Conservation (phyloP, 2,113 vertebrate genomes). For the Tiliqua scincoides region DNA sequence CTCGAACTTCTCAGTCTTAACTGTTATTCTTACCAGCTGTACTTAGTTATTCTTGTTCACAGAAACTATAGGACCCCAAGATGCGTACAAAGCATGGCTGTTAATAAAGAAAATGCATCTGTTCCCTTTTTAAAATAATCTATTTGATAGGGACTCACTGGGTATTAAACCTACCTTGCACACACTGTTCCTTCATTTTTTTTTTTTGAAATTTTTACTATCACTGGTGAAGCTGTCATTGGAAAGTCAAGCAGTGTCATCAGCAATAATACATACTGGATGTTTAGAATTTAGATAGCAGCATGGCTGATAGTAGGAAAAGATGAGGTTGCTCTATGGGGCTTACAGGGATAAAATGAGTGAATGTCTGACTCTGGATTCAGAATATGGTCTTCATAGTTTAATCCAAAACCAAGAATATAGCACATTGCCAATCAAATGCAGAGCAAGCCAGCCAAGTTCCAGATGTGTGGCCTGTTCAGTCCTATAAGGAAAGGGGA, state of each 20-base stretch:
- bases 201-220: not conserved
- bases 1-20: not conserved
- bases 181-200: not conserved
- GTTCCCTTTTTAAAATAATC: not conserved
- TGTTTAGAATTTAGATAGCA: conserved; percentile 13
- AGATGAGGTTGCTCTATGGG: not conserved
- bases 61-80: not conserved
- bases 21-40: conserved; percentile 8
- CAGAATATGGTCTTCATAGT: not conserved
- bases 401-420: not conserved
- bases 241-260: conserved; percentile 8
- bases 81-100: not conserved
- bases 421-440: not conserved
- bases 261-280: not conserved
- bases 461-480: not conserved
- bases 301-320: not conserved
- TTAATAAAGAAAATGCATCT: conserved; percentile 13
- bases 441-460: not conserved
- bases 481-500: not conserved
- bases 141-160: not conserved
- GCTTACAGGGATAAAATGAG: not conserved
- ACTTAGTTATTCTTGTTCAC: conserved; percentile 4
- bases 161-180: not conserved
- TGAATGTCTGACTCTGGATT: not conserved
- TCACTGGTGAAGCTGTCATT: not conserved